Evolutionary conservation across 2,113 vertebrate species (phyloP).

Genomic region (Nyctereutes procyonoides): DNA sequence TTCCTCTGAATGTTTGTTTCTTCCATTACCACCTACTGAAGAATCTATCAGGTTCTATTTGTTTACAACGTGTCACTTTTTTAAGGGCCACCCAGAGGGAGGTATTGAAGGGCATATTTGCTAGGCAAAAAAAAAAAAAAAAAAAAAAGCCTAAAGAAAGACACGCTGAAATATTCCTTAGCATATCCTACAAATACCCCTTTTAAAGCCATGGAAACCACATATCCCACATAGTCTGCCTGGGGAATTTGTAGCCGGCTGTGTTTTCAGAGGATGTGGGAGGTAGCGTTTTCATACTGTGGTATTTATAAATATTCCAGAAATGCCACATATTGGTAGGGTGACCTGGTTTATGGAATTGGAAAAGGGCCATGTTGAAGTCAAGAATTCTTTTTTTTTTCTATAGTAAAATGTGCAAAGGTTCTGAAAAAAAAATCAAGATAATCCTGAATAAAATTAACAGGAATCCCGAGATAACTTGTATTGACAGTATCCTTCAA

Average conservation of each 20-base stretch:
- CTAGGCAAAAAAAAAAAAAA: neutral
- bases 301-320: slow-evolving; percentile 61
- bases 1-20: neutral
- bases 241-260: slow-evolving; percentile 33
- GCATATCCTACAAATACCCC: neutral
- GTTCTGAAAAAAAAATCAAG: slow-evolving; percentile 25
- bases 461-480: neutral
- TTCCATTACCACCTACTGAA: neutral
- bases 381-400: slow-evolving; percentile 12
- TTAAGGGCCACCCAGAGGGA: slow-evolving; percentile 9
- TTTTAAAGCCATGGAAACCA: slow-evolving; percentile 51
- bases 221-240: slow-evolving; percentile 33
- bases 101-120: neutral
- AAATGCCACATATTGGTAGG: slow-evolving; percentile 38
- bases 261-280: slow-evolving; percentile 60
- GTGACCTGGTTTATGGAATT: slow-evolving; percentile 17
- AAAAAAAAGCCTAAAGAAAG: neutral
- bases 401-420: slow-evolving; percentile 7
- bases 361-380: slow-evolving; percentile 5
- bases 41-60: neutral
- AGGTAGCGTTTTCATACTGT: slow-evolving; percentile 35
- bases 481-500: neutral
- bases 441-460: neutral
- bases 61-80: neutral
- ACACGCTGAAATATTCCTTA: neutral